A percentile compares a stretch with the other conserved stretches of the same genome.
phyloP scores from a whole-genome alignment of 2,113 vertebrate species.

The Cheilinus undulatus region DNA sequence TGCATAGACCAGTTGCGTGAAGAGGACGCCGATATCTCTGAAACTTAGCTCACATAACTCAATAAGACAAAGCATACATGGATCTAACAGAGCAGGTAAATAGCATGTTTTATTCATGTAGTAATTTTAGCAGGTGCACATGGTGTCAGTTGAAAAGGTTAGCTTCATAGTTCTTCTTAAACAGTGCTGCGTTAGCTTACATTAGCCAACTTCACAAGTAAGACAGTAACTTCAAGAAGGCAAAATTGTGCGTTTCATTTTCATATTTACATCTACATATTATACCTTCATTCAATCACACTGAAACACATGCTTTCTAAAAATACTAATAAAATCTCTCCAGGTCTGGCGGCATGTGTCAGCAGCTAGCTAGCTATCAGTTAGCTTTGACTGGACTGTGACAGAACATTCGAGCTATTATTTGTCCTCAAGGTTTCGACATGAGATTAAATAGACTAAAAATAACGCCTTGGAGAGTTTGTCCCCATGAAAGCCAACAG shows the following conservation, averaged over 20 bases:
- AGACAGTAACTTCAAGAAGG: not conserved
- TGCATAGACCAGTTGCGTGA: not conserved
- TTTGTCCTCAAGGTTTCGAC: not conserved
- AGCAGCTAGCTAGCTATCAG: not conserved
- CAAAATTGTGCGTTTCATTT: no score
- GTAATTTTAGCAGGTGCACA: fast-evolving
- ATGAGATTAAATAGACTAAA: not conserved
- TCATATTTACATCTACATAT: no score
- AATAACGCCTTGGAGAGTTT: not conserved
- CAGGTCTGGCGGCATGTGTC: not conserved
- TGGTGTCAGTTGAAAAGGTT: not conserved
- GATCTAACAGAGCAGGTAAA: conserved; percentile 80
- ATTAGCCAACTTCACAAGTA: not conserved
- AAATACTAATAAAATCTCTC: no score
- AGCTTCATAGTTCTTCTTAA: not conserved
- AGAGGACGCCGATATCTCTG: not conserved
- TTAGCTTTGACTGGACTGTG: conserved; percentile 12
- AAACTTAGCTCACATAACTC: not conserved
- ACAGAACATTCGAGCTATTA: conserved; percentile 44
- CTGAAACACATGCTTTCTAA: no score
- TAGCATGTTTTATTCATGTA: not conserved
- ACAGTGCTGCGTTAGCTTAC: conserved; percentile 12
- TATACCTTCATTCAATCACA: no score
- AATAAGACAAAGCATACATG: conserved; percentile 54
- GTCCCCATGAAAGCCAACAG: fast-evolving